Evolutionary conservation across 30 jellyfish, hydroid and myxozoan genomes (phyloP), one percentile per base, ranked within the genome.

Genomic region (Catostylus mosaicus): DNA sequence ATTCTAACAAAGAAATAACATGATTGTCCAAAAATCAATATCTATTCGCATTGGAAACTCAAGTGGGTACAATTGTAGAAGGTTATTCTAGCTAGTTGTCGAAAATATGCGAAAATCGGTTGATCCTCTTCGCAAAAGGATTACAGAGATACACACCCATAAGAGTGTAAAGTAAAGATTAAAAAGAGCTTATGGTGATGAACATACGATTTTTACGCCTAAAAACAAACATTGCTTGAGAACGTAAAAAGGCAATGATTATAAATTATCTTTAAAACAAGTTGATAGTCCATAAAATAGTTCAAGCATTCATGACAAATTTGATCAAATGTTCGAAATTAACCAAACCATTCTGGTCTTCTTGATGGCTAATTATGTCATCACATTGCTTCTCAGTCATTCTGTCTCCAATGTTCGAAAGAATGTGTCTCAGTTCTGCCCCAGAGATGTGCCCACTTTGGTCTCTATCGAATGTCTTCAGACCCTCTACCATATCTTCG

Each of bases 401-500:
- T 62, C 83, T 93, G 92, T 93, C 99, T 14, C 96, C 99, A 24
- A 93, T 73, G 80, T 93, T 88, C 19, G 75, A 67, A 48, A 93
- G 83, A 36, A 93, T 75, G 66, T 93, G 99, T 31, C 99, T 75
- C 73, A 93, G 51, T 66, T 93, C 97, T 18, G 97, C 99, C 0
- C 96, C 97, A 4, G 95, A 70, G n/a, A 93, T 72, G 68, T 67
- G 78, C n/a, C 99, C 99, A 33, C 96, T 78, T 45, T 83, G 93
- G 30, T 93, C 99, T n/a, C 96, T 82, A 77, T 93, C 99, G 63
- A 82, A 93, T 27, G 99, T 93, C 45, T 88, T 88, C 86, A 93
- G 73, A 0, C 96, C 99, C 66, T 93, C 99, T 18, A 69, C 96
- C 97, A 93, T 87, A 57, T 93, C 99, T 60, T 82, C 99, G 80